These are phyloP conservation scores for Aphidoletes aphidimyza DNA, from an alignment of 2,888 invertebrate genomes.

Conservation along the genomic window DNA sequence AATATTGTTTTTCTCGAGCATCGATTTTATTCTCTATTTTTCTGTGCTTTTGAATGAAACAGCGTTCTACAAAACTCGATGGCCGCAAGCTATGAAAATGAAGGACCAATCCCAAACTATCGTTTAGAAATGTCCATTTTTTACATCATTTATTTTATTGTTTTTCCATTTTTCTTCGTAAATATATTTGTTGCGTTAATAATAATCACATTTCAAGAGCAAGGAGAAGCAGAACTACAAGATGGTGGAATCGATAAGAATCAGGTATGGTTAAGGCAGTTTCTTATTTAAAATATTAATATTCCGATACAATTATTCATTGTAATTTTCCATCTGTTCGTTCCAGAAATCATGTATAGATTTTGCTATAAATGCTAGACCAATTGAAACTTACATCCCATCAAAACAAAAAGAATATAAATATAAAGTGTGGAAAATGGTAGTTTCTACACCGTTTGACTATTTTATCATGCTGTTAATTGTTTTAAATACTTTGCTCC, in stretches of 20 bases:
- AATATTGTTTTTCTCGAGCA: neutral
- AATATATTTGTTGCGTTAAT: constrained; percentile 99
- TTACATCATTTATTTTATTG: constrained; percentile 99
- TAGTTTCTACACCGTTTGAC: constrained; percentile 98
- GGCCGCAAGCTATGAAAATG: constrained; percentile 97
- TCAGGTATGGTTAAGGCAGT: constrained; percentile 75
- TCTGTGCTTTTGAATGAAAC: constrained; percentile 54
- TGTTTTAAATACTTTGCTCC: constrained; percentile 97
- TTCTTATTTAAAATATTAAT: neutral
- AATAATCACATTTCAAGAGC: constrained; percentile 99
- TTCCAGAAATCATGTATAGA: constrained; percentile 99
- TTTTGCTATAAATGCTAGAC: constrained; percentile 98
- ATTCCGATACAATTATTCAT: too few relatives aligned
- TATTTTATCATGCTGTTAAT: constrained; percentile 99
- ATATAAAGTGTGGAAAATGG: constrained; percentile 98
- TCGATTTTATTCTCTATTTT: constrained; percentile 53
- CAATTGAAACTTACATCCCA: constrained; percentile 99
- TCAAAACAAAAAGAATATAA: constrained; percentile 96
- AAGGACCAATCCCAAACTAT: constrained; percentile 98
- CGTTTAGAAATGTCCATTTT: constrained; percentile 99
- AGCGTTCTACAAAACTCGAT: constrained; percentile 99
- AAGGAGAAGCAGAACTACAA: constrained; percentile 99
- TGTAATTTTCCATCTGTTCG: too few relatives aligned
- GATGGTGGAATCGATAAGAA: constrained; percentile 99
- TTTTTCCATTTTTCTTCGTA: constrained; percentile 99